Conservation (phyloP, 2,888 invertebrate species). For the Epinotia bilunana region DNA sequence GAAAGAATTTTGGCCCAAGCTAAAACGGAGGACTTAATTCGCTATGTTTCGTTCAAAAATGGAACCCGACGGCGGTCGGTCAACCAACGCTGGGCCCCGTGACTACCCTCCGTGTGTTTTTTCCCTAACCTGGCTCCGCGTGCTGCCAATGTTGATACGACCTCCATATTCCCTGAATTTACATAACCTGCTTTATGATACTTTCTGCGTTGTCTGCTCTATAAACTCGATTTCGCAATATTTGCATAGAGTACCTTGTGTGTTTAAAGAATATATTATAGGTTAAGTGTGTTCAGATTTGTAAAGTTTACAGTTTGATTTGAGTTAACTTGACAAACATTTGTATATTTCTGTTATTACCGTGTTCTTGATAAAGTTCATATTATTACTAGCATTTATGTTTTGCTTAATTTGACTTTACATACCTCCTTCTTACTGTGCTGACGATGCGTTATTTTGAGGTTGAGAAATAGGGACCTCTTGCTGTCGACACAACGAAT, state of each 20-base stretch:
- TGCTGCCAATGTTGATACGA: slow-evolving; percentile 70
- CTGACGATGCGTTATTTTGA: no score
- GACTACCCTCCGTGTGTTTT: slow-evolving; percentile 52
- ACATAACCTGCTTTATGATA: slow-evolving; percentile 69
- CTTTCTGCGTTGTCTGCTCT: slow-evolving; percentile 40
- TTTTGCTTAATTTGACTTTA: no score
- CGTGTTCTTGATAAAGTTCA: no score
- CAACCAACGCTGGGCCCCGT: no score
- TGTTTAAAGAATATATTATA: slow-evolving; percentile 25
- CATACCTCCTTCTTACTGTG: no score
- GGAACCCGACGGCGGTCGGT: no score
- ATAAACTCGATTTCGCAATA: slow-evolving; percentile 39
- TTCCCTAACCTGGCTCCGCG: slow-evolving; percentile 62
- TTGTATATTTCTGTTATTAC: neutral
- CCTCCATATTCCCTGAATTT: slow-evolving; percentile 71
- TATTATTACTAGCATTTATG: no score
- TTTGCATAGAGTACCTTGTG: slow-evolving; percentile 32
- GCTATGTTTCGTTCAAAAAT: no score
- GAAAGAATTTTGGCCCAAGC: no score
- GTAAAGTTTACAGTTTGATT: neutral
- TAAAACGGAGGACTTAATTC: no score
- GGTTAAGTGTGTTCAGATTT: slow-evolving; percentile 19
- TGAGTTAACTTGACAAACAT: neutral
- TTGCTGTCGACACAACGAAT: no score
- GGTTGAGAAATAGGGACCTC: no score